phyloP scores from a whole-genome alignment of 1,140 invertebrate species.

The Coptotermes formosanus region DNA sequence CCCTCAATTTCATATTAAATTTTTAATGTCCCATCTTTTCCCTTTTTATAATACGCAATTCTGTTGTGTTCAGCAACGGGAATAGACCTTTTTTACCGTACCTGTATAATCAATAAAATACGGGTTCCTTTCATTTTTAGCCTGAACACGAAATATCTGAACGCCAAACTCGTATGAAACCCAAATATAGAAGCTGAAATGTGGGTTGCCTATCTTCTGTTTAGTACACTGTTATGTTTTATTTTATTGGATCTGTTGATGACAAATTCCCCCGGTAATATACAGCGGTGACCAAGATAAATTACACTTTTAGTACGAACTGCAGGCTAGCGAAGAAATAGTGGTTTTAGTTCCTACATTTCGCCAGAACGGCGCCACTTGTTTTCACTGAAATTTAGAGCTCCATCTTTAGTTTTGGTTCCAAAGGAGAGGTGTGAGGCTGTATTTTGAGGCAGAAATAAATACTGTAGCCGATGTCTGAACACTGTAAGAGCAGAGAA shows the following conservation, averaged over 20 bases:
- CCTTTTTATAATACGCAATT: no score
- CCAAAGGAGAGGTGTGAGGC: no score
- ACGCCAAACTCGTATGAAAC: not conserved
- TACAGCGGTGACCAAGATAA: not conserved
- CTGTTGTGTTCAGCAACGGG: no score
- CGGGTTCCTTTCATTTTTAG: no score
- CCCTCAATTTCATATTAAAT: no score
- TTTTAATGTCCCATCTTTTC: no score
- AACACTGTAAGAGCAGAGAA: no score
- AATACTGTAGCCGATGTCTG: no score
- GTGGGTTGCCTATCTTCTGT: not conserved
- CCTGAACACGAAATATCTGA: not conserved
- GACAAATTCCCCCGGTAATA: not conserved
- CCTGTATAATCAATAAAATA: no score
- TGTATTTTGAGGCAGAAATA: no score
- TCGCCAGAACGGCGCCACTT: not conserved
- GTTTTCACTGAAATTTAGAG: not conserved
- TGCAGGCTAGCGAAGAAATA: not conserved
- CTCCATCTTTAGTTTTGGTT: no score
- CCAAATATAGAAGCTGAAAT: not conserved
- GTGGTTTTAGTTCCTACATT: not conserved
- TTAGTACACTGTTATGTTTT: not conserved
- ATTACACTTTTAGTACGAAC: not conserved
- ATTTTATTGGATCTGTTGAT: not conserved
- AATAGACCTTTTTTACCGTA: no score